Evolutionary conservation across 1,140 invertebrate genomes (phyloP), one percentile per base, ranked within the genome.

Genomic region (Acromyrmex charruanus): DNA sequence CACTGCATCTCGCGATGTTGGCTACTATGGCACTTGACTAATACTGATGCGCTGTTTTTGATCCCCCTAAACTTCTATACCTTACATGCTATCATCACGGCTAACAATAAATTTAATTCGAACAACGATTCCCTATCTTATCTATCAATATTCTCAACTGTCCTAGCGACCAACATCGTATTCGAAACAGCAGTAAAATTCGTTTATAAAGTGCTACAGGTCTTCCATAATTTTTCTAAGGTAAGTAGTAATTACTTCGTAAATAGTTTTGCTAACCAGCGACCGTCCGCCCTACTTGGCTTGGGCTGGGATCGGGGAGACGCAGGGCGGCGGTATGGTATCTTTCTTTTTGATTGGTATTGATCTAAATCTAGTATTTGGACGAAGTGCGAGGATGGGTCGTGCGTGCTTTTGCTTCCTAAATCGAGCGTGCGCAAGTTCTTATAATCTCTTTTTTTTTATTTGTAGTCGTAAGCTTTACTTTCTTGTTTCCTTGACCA

Each of bases 371-470:
- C 93, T 94, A 93, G 77, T 93, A 93, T 93, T 93, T 94, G 93
- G 93, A 94, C 93, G 91, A 93, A 94, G 92, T 94, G 92, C 93
- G 87, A 93, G 93, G 93, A 94, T 94, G 92, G 92, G 92, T 93
- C 91, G 93, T 93, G 92, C 90, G 93, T 93, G 92, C 92, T 91
- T 92, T 92, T 91, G 90, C 90, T 89, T 90, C 81, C 90, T 90
- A 89, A 90, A 80, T 92, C 85, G 86, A 91, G 88, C 91, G 90
- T 91, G 91, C 88, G 77, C 77, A 89, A 89, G 59, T 85, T 72
- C 80, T 85, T 91, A 86, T 87, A 89, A 86, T 85, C 69, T 59
- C 25, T 87, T 89, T 91, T 88, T 85, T 55, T 69, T 90, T 55
- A 55, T 85, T 74, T 88, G 91, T 89, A 91, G 88, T 81, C 90